Evolutionary conservation across 2,797 vertebrate species (phyloP), one percentile per base, ranked within the genome.

Genomic region (Jordanella pulchra): DNA sequence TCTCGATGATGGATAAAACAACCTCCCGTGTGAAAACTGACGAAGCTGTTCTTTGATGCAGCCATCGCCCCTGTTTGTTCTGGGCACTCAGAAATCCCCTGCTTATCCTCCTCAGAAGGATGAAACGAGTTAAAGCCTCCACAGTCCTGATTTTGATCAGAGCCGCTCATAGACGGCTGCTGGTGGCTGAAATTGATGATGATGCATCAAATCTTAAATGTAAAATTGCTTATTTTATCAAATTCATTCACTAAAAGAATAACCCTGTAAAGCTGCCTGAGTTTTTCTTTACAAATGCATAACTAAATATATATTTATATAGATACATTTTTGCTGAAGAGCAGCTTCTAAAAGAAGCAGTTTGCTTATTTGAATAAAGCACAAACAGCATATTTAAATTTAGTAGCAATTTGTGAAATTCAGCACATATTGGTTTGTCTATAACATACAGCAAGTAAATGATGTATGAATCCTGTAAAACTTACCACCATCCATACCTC

Each of bases 81-180:
- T 32, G 66, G 48, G 32, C 23, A 18, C 23, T 25, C 32, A 35
- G 39, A 68, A 28, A 45, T 68, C 55, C 23, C 25, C 51, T 25
- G 25, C 45, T 69, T 18, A 4, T 69, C 45, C 39, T 69, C 53
- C 18, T 58, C 53, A 42, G 25, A 30, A 32, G 67, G 44, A 58
- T 30, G 63, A 61, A 60, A 67, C 4, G 3, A 13, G 54, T 13
- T 4, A 42, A n/a, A 13, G 65, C n/a, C 65, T 44, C 66, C n/a
- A 4, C n/a, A 13, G 42, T 30, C 30, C 53, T 50, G 32, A 2
- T 45, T 73, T 35, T 58, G 25, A 32, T 32, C 42, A 13, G 18
- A 17, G 58, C 30, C n/a, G 32, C 23, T 61, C 58, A 23, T 18
- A 23, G 48, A 50, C 23, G 21, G 21, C 48, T 23, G 32, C n/a